Base-by-base conservation (phyloP, 30 jellyfish, hydroid and myxozoan genomes). In the Chironex yamaguchii region DNA sequence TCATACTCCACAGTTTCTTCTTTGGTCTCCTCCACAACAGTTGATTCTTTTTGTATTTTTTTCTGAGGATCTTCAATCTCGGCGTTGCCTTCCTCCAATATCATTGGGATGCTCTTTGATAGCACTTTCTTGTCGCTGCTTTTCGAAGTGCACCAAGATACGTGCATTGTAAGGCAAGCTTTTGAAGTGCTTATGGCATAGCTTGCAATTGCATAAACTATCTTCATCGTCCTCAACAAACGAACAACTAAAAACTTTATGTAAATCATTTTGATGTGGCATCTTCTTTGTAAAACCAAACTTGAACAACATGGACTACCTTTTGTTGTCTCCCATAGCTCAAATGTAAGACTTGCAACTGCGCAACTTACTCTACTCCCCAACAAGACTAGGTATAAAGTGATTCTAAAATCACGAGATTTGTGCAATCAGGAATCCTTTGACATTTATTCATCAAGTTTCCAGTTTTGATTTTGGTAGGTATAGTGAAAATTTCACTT, bases 161-260 rank as follows among this genome's bases (percentile, higher is more conserved):
- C 1, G 77, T 72, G 76, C 86, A 72, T 72, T 36, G 36, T 48
- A 72, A 72, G 76, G 36, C 79, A 42, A 72, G 86, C 76, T 72
- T 72, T 72, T 72, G 0, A 72, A 72, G 63, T 0, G 86, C 86
- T 72, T 49, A 25, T 72, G 0, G 78, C 86, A 72, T 72, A 23
- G 27, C 12, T 72, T 51, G 63, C 76, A 0, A 72, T 25, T 34
- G 63, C 50, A 72, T 72, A 33, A 72, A 72, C 86, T 72, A 34
- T 36, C 86, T 34, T 34, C 79, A 69, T 28, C 86, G 50, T 72
- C 86, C 24, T 50, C 48, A 69, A 69, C 83, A 69, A 34, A 36
- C 49, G 75, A 72, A 72, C 36, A 36, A 51, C 76, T 49, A 72
- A 49, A 36, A 36, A 33, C 86, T 35, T 35, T 72, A 22, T 72